Conservation (phyloP, 2,113 vertebrate genomes). For the Carassius auratus region DNA sequence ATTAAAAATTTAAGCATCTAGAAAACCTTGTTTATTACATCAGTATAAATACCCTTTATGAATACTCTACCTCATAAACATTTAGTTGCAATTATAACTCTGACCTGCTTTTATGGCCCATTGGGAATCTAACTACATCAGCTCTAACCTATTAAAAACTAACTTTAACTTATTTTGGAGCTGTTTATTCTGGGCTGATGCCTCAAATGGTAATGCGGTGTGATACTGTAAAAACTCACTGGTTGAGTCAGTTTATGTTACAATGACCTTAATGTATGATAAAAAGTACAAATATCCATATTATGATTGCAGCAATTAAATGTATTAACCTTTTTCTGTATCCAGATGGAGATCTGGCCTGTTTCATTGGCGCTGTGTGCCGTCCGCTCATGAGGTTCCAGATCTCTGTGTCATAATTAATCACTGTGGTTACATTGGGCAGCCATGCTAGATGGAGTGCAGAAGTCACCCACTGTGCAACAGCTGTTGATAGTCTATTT, state of each 20-base stretch:
- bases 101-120: neutral
- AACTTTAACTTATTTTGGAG: neutral
- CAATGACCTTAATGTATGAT: neutral
- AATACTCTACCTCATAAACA: neutral
- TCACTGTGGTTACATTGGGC: slow-evolving; percentile 25
- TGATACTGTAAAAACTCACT: neutral
- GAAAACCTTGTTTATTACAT: neutral
- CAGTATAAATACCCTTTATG: neutral
- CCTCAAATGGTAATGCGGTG: neutral
- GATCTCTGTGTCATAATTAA: slow-evolving; percentile 45
- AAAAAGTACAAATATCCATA: neutral
- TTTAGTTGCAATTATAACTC: slow-evolving; percentile 11
- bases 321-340: neutral
- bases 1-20: neutral
- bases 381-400: neutral
- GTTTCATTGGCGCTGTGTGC: neutral
- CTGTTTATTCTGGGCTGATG: neutral
- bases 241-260: neutral
- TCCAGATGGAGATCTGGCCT: neutral
- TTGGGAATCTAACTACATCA: neutral
- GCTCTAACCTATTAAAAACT: neutral
- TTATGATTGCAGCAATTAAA: neutral
- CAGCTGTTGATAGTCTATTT: slow-evolving; percentile 46
- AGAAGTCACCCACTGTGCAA: slow-evolving; percentile 33
- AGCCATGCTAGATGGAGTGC: slow-evolving; percentile 22